phyloP scores from a whole-genome alignment of 2,797 vertebrate species.

The Neosalanx taihuensis region DNA sequence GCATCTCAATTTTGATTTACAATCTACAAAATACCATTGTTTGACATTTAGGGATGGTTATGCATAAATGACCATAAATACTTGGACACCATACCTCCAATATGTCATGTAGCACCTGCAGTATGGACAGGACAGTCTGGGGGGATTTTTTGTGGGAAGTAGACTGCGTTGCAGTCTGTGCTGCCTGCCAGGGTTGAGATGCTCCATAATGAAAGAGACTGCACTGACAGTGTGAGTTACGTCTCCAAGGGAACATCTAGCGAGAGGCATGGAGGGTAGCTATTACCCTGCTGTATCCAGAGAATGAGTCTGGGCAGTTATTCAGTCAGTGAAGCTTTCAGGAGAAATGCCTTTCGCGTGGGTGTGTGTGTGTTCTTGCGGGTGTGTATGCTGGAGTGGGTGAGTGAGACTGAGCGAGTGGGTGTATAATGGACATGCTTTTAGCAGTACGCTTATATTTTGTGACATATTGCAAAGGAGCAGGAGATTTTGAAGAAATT shows the following conservation, averaged over 20 bases:
- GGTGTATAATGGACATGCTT: not conserved
- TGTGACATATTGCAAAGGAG: slow-evolving; percentile 1
- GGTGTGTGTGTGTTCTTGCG: not conserved
- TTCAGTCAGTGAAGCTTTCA: not conserved
- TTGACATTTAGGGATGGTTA: not conserved
- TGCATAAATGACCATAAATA: slow-evolving; percentile 7
- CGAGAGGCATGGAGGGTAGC: slow-evolving; percentile 5
- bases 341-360: not conserved
- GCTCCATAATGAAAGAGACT: slow-evolving; percentile 11
- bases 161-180: not conserved
- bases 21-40: not conserved
- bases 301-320: slow-evolving; percentile 22
- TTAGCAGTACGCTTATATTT: not conserved
- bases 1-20: not conserved
- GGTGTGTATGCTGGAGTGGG: not conserved
- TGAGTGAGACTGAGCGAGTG: not conserved
- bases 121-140: not conserved
- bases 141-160: not conserved
- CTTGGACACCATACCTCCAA: not conserved
- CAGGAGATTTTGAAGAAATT: slow-evolving; percentile 19
- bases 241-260: slow-evolving; percentile 14
- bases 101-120: not conserved
- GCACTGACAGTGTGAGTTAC: slow-evolving; percentile 25
- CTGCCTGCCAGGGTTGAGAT: slow-evolving; percentile 4
- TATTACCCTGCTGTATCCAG: not conserved